phyloP scores from a whole-genome alignment of 2,113 vertebrate genomes.

The Perca flavescens region DNA sequence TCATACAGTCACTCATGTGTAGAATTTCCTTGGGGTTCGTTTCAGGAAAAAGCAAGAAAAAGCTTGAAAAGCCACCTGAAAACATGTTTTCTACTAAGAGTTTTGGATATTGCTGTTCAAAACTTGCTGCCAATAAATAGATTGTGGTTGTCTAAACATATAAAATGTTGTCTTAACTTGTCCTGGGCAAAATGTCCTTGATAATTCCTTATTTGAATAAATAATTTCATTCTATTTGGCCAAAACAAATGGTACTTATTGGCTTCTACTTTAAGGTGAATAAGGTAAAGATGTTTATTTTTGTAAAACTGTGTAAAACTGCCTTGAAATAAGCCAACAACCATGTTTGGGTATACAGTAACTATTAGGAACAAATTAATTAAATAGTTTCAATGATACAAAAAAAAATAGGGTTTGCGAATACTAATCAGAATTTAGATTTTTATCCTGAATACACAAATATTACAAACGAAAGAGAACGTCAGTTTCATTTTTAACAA shows the following conservation, averaged over 20 bases:
- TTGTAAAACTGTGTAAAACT: too few species aligned
- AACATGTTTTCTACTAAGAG: neutral
- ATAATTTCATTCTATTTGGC: neutral
- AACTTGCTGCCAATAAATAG: neutral
- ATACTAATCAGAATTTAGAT: neutral
- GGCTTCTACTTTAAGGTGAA: neutral
- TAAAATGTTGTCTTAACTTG: neutral
- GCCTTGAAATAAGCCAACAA: neutral
- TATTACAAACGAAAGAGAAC: neutral
- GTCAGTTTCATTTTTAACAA: neutral
- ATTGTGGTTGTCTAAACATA: neutral
- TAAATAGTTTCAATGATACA: too few species aligned
- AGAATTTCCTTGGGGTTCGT: slow-evolving; percentile 37
- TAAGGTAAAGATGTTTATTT: neutral
- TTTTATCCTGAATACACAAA: neutral
- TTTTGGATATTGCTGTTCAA: neutral
- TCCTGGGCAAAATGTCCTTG: neutral
- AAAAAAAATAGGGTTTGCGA: too few species aligned
- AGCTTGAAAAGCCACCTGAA: slow-evolving; percentile 2
- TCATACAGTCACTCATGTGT: slow-evolving; percentile 42
- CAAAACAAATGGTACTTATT: neutral
- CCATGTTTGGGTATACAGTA: neutral
- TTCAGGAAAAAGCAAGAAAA: slow-evolving; percentile 17
- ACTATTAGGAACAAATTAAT: neutral
- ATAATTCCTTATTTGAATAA: neutral